Conservation (phyloP, 2,888 invertebrate genomes). For the Bombylius major region DNA sequence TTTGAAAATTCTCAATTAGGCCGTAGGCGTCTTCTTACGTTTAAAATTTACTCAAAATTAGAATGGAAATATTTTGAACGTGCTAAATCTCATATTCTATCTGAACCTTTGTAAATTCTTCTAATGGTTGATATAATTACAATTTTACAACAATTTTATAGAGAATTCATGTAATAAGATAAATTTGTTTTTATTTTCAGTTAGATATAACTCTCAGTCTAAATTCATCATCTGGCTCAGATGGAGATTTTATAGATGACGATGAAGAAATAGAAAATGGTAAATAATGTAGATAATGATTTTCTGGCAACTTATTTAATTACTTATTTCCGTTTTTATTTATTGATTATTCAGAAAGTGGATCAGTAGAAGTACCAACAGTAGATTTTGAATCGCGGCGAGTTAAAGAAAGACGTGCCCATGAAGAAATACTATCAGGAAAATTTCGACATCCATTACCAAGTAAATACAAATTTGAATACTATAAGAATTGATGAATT, state of each 20-base stretch:
- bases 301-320: too few relatives aligned
- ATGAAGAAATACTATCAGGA: slow-evolving; percentile 36
- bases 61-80: too few relatives aligned
- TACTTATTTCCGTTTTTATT: not conserved
- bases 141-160: too few relatives aligned
- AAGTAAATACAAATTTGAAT: slow-evolving; percentile 19
- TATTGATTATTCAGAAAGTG: slow-evolving; percentile 24
- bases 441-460: slow-evolving; percentile 34
- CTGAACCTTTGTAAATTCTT: too few relatives aligned
- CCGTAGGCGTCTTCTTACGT: too few relatives aligned
- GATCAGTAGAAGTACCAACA: slow-evolving; percentile 34
- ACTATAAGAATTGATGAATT: not conserved
- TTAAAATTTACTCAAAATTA: too few relatives aligned
- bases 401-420: slow-evolving; percentile 35
- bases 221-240: slow-evolving; percentile 34
- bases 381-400: slow-evolving; percentile 36
- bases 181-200: slow-evolving; percentile 18
- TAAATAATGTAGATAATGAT: slow-evolving; percentile 16
- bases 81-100: too few relatives aligned
- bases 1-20: too few relatives aligned
- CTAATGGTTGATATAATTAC: too few relatives aligned
- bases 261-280: slow-evolving; percentile 32
- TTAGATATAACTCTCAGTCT: slow-evolving; percentile 28
- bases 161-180: too few relatives aligned
- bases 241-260: slow-evolving; percentile 31